These are phyloP conservation scores for Tipula vernalis DNA, from an alignment of 2,888 invertebrate genomes.

Conservation along the genomic window DNA sequence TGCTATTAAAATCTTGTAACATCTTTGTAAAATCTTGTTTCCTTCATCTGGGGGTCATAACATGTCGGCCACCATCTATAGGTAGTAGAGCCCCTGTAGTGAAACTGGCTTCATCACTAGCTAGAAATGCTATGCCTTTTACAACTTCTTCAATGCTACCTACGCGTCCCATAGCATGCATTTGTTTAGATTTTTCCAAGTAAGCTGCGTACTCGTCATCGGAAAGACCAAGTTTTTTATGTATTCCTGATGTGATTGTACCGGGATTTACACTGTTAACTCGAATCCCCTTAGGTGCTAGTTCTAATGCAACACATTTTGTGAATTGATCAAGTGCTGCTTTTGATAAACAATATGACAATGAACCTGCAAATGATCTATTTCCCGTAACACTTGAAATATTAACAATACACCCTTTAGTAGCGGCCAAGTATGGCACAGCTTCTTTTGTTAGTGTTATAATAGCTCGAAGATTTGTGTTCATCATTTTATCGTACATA, in stretches of 20 bases:
- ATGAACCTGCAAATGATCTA: conserved; percentile 67
- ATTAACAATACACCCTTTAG: conserved; percentile 73
- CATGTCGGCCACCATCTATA: conserved; percentile 81
- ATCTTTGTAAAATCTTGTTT: conserved; percentile 31
- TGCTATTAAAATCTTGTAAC: neutral
- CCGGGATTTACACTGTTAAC: conserved; percentile 85
- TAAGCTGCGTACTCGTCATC: conserved; percentile 62
- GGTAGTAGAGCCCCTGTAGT: conserved; percentile 74
- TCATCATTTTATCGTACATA: conserved; percentile 72
- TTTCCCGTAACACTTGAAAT: conserved; percentile 80
- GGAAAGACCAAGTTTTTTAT: conserved; percentile 58
- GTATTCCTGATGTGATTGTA: conserved; percentile 68
- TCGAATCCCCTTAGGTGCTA: conserved; percentile 58
- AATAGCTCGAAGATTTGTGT: conserved; percentile 62
- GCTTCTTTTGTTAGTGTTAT: conserved; percentile 66
- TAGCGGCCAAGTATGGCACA: conserved; percentile 59
- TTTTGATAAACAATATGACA: conserved; percentile 83
- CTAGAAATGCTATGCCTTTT: conserved; percentile 69
- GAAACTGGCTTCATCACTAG: conserved; percentile 65
- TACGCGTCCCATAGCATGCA: conserved; percentile 73
- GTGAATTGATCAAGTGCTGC: conserved; percentile 84
- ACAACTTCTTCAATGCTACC: conserved; percentile 71
- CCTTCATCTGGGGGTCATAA: conserved; percentile 59
- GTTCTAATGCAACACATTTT: conserved; percentile 69
- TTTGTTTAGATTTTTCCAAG: conserved; percentile 60